These are phyloP conservation scores for Drosophila sechellia DNA, from an alignment of 1,140 invertebrate species.

Conservation along the genomic window DNA sequence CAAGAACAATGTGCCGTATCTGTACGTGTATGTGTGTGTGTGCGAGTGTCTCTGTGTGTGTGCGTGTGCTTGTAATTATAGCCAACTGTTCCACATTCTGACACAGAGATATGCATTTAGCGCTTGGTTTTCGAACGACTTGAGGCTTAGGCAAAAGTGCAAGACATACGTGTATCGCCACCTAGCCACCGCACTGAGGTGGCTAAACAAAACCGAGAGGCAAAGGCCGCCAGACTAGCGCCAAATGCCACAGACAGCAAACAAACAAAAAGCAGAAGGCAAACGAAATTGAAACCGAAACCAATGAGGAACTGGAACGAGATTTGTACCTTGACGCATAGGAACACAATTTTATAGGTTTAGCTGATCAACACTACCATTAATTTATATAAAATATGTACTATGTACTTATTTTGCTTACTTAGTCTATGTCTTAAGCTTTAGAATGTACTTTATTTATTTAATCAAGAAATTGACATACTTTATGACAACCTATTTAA, in stretches of 20 bases:
- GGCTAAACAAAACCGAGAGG: neutral
- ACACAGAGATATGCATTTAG: conserved; percentile 46
- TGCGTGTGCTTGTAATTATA: conserved; percentile 43
- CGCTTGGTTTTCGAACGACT: conserved; percentile 17
- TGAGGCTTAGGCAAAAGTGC: conserved; percentile 42
- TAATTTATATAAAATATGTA: no score
- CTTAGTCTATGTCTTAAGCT: no score
- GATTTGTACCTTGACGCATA: neutral
- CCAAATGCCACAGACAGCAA: conserved; percentile 25
- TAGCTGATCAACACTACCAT: no score
- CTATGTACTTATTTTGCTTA: no score
- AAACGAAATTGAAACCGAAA: conserved; percentile 27
- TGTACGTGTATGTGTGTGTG: neutral
- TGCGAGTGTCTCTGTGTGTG: neutral
- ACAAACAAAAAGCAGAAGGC: conserved; percentile 30
- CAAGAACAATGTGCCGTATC: neutral
- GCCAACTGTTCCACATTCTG: conserved; percentile 56
- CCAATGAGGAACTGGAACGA: conserved; percentile 25
- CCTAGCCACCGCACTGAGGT: neutral
- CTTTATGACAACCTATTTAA: no score
- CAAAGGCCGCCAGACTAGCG: conserved; percentile 28
- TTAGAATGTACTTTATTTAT: no score
- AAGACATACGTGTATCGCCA: conserved; percentile 16
- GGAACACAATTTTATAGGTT: no score
- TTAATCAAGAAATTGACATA: no score